These are phyloP conservation scores for Podarcis lilfordi DNA, from an alignment of 2,797 vertebrate genomes.

Conservation along the genomic window DNA sequence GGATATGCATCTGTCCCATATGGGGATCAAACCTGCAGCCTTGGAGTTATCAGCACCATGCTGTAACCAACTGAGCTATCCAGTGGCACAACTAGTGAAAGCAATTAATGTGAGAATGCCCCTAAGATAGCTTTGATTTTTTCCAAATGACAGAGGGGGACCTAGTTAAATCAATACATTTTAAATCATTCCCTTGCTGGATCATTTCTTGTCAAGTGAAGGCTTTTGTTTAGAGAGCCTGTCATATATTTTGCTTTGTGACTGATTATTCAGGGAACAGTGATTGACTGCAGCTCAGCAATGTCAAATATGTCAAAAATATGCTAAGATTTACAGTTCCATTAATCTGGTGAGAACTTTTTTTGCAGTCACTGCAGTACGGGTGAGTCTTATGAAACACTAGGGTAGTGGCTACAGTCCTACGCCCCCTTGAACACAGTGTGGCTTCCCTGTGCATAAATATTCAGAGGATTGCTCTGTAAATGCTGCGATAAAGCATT, in stretches of 20 bases:
- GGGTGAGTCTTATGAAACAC: neutral
- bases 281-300: constrained; percentile 8
- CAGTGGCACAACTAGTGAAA: neutral
- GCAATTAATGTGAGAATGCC: constrained; percentile 2
- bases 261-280: neutral
- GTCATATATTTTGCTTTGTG: neutral
- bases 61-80: no score
- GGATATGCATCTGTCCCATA: no score
- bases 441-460: neutral
- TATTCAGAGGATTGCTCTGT: neutral
- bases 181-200: constrained; percentile 11
- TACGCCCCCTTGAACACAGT: neutral
- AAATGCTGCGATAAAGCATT: neutral
- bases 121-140: neutral
- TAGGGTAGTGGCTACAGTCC: neutral
- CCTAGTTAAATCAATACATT: constrained; percentile 7
- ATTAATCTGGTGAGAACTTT: neutral
- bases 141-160: neutral
- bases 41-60: no score
- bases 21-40: no score
- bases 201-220: constrained; percentile 22
- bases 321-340: constrained; percentile 2
- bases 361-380: neutral
- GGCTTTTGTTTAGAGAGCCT: neutral
- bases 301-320: neutral